Conservation (phyloP, 2,113 vertebrate genomes). For the Natator depressus region DNA sequence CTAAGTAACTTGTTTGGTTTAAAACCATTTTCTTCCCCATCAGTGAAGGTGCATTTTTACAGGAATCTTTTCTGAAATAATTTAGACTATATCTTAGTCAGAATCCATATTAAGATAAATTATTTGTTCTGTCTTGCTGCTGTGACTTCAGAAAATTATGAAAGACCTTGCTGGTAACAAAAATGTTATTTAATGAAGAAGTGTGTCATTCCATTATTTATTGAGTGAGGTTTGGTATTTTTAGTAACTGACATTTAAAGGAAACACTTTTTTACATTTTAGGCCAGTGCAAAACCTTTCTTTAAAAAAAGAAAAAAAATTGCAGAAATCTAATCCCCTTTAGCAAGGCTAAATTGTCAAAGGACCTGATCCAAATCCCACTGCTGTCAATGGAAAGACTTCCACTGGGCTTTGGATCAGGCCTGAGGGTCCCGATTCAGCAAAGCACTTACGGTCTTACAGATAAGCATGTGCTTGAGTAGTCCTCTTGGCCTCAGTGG, state of each 20-base stretch:
- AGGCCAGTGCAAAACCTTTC: slow-evolving; percentile 56
- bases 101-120: slow-evolving; percentile 74
- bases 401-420: not conserved
- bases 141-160: slow-evolving; percentile 77
- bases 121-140: slow-evolving; percentile 76
- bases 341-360: not conserved
- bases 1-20: slow-evolving; percentile 34
- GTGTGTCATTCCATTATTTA: slow-evolving; percentile 82
- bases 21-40: slow-evolving; percentile 46
- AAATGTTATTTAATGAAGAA: slow-evolving; percentile 82
- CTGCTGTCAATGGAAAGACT: not conserved
- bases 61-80: slow-evolving; percentile 71
- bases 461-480: not conserved
- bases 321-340: not conserved
- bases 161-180: slow-evolving; percentile 74
- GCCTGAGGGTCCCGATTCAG: not conserved
- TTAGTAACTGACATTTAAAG: slow-evolving; percentile 68
- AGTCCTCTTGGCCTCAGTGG: not conserved
- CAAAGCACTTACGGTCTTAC: not conserved
- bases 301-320: not conserved
- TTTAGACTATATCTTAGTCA: slow-evolving; percentile 76
- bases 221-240: slow-evolving; percentile 77
- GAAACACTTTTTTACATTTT: slow-evolving; percentile 50
- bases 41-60: slow-evolving; percentile 53
- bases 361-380: not conserved